Percentiles rank a stretch among this genome's conserved stretches.
Evolutionary conservation across 2,888 invertebrate genomes (phyloP).

Genomic region (Drosophila kanekoi): DNA sequence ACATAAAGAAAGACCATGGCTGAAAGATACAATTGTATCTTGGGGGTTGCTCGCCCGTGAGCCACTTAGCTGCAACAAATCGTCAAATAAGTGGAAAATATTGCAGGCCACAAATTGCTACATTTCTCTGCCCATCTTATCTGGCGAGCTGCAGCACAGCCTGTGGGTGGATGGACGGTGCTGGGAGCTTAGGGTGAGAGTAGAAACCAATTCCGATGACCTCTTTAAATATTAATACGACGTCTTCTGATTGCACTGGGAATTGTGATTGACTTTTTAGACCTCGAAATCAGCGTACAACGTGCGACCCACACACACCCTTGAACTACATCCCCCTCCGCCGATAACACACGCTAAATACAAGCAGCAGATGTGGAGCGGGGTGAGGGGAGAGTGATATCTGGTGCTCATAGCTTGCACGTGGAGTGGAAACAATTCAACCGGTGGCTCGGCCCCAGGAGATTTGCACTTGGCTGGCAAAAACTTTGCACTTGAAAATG

Average conservation of each 20-base stretch:
- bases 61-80: conserved; percentile 75
- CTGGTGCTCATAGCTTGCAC: conserved; percentile 1
- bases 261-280: conserved; percentile 84
- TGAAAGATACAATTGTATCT: conserved; percentile 24
- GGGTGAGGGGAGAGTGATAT: conserved; percentile 1
- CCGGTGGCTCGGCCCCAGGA: conserved; percentile 54
- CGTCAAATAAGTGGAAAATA: conserved; percentile 76
- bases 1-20: conserved; percentile 47
- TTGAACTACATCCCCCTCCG: conserved; percentile 14
- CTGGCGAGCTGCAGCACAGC: conserved; percentile 44
- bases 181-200: conserved; percentile 5
- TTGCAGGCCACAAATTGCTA: conserved; percentile 76
- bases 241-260: conserved; percentile 83
- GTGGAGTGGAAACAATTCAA: conserved; percentile 57
- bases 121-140: conserved; percentile 53
- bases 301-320: conserved; percentile 24
- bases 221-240: conserved; percentile 84
- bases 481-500: conserved; percentile 76
- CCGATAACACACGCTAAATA: conserved; percentile 46
- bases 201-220: conserved; percentile 79
- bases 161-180: conserved; percentile 3
- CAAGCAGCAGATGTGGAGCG: conserved; percentile 7
- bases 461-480: conserved; percentile 50
- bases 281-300: conserved; percentile 43
- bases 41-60: conserved; percentile 23